Evolutionary conservation across 1,140 invertebrate species (phyloP).

Genomic region (Hylyphantes graminicola): DNA sequence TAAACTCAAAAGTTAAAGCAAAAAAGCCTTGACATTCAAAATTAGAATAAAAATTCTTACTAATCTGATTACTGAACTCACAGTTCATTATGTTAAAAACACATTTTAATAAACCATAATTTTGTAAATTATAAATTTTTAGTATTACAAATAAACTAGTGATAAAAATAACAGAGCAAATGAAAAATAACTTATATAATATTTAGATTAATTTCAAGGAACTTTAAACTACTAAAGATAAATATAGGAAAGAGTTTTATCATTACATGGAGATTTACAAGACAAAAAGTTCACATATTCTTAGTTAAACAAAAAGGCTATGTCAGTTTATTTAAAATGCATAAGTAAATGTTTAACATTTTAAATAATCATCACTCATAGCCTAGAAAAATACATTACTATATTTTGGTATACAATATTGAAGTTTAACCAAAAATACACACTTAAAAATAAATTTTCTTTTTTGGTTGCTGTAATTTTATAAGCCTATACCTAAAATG

Average conservation of each 20-base stretch:
- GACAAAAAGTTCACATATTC: neutral
- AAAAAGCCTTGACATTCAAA: too few species aligned
- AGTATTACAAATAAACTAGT: too few species aligned
- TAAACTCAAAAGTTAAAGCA: too few species aligned
- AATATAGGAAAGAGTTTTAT: neutral
- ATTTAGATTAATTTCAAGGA: neutral
- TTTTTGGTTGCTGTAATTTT: neutral
- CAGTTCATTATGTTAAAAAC: too few species aligned
- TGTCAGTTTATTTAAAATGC: neutral
- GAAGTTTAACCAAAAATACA: neutral
- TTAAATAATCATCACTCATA: neutral
- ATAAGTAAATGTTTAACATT: neutral
- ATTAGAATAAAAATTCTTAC: too few species aligned
- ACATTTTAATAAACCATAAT: too few species aligned
- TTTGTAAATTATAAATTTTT: too few species aligned
- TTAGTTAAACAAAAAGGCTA: neutral
- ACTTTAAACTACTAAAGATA: neutral
- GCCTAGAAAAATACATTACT: neutral
- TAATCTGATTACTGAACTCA: too few species aligned
- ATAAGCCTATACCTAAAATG: neutral
- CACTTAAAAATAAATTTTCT: neutral
- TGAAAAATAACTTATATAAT: neutral
- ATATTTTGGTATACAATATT: neutral
- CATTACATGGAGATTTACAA: neutral
- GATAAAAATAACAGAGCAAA: neutral